Evolutionary conservation across 2,113 vertebrate genomes (phyloP).

Genomic region (Lepus americanus): DNA sequence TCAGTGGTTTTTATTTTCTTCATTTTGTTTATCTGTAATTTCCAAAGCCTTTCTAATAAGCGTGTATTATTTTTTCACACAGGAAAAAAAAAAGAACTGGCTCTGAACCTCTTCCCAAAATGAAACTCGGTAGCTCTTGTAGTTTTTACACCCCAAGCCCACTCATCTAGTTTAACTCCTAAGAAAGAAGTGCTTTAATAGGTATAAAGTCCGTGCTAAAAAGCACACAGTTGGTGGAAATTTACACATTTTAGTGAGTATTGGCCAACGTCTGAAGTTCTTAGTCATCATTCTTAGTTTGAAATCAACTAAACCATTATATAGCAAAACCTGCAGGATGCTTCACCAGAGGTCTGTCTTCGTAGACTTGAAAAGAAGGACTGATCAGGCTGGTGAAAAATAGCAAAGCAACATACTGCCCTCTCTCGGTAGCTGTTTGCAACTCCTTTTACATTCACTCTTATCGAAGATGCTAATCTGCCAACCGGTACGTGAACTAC

Average conservation of each 20-base stretch:
- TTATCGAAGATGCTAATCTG: constrained; percentile 36
- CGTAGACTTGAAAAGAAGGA: constrained; percentile 3
- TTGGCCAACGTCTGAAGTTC: constrained; percentile 40
- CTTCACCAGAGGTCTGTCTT: neutral
- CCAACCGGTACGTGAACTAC: constrained; percentile 35
- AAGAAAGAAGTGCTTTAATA: constrained; percentile 27
- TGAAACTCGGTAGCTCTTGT: constrained; percentile 21
- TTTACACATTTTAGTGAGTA: constrained; percentile 40
- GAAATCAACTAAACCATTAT: constrained; percentile 22
- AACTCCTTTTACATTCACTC: constrained; percentile 40
- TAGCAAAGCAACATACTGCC: constrained; percentile 66
- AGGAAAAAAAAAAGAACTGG: constrained; percentile 36
- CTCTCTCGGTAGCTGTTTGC: constrained; percentile 77
- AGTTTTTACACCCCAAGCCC: neutral
- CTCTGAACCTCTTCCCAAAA: constrained; percentile 40
- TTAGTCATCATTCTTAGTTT: constrained; percentile 57
- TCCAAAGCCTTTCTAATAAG: constrained; percentile 56
- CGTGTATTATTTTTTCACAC: constrained; percentile 55
- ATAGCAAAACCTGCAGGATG: constrained; percentile 42
- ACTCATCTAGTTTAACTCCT: constrained; percentile 38
- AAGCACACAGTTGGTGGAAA: constrained; percentile 45
- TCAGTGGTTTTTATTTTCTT: constrained; percentile 63
- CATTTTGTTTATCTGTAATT: constrained; percentile 51
- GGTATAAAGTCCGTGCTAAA: constrained; percentile 33
- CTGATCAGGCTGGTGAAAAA: constrained; percentile 10